Evolutionary conservation across 2,797 vertebrate species (phyloP).

Genomic region (Halcyon smyrnensis): DNA sequence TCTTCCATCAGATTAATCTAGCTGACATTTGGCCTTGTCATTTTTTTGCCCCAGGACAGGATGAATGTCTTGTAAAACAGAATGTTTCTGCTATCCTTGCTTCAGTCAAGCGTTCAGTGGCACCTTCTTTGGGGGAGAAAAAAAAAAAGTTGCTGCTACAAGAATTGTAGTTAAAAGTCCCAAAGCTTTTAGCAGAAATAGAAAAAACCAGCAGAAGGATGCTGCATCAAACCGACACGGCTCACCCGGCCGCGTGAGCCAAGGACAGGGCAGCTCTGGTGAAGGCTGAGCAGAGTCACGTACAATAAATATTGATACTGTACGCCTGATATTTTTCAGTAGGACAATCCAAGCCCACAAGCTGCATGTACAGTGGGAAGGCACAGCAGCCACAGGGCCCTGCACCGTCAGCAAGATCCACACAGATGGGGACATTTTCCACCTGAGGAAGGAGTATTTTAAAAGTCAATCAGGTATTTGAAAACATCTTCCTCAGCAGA

Average conservation of each 20-base stretch:
- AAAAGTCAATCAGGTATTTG: not conserved
- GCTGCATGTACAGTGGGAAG: not conserved
- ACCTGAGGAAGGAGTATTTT: not conserved
- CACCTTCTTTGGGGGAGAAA: not conserved
- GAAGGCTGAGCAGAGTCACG: not conserved
- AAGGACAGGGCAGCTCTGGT: not conserved
- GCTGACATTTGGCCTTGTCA: not conserved
- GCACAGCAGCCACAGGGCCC: not conserved
- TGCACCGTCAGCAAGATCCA: not conserved
- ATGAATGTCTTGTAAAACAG: conserved; percentile 19
- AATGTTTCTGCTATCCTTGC: not conserved
- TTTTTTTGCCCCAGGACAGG: not conserved
- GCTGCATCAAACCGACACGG: fast-evolving
- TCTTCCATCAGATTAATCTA: not conserved
- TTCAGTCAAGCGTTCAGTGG: not conserved
- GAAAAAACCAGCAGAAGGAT: fast-evolving
- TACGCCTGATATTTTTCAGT: not conserved
- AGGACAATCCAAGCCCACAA: not conserved
- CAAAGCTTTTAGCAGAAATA: not conserved
- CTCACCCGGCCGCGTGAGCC: not conserved
- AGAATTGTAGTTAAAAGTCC: not conserved
- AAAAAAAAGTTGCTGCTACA: not conserved
- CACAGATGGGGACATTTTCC: not conserved
- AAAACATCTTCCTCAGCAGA: not conserved
- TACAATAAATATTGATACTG: not conserved